A percentile compares a stretch with the other conserved stretches of the same genome.
These are phyloP conservation scores for Tricholaema leucomelas DNA, from an alignment of 2,113 vertebrate genomes.

Conservation along the genomic window DNA sequence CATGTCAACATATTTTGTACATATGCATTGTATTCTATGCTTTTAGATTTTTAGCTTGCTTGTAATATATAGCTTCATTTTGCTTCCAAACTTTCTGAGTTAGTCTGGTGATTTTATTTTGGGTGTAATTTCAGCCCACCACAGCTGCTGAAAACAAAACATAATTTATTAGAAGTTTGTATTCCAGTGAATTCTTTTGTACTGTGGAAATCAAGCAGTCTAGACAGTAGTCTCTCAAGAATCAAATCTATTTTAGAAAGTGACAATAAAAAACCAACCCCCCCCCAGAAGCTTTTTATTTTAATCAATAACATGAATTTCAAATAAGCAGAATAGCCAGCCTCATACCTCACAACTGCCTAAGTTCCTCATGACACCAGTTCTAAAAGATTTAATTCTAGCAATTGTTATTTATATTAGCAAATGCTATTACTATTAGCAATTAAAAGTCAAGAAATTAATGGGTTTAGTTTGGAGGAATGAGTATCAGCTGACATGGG, in stretches of 20 bases:
- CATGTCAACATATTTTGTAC: too few relatives aligned
- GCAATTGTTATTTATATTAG: too few relatives aligned
- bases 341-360: background rate
- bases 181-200: background rate
- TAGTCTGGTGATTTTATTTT: too few relatives aligned
- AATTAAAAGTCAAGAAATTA: background rate
- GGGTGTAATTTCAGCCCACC: too few relatives aligned
- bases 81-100: too few relatives aligned
- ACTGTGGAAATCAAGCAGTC: background rate
- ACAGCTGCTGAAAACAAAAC: background rate
- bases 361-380: background rate
- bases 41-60: too few relatives aligned
- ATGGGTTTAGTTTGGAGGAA: background rate
- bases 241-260: background rate
- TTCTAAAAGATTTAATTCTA: background rate
- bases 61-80: too few relatives aligned
- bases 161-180: background rate
- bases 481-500: background rate
- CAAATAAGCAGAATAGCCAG: background rate
- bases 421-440: background rate
- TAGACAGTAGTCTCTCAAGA: background rate
- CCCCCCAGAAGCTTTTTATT: too few relatives aligned
- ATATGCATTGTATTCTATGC: too few relatives aligned
- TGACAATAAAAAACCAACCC: accelerated
- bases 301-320: background rate